A percentile compares a stretch with the other conserved stretches of the same genome.
phyloP scores from a whole-genome alignment of 2,797 vertebrate genomes.

The Sebastes ruberrimus region DNA sequence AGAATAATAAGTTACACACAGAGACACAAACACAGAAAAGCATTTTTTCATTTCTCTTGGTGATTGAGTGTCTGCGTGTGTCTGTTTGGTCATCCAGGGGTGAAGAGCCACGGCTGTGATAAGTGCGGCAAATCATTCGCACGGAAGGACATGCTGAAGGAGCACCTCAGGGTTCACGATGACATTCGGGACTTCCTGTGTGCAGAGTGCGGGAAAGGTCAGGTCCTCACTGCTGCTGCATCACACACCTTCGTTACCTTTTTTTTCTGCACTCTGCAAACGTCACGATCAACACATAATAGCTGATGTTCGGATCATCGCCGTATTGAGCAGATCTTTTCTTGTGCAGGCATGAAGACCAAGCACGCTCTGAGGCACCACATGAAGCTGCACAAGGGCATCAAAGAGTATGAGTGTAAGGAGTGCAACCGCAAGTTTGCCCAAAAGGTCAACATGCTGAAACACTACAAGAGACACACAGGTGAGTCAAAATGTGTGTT shows the following conservation, averaged over 20 bases:
- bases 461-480: slow-evolving; percentile 97
- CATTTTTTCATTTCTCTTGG: neutral
- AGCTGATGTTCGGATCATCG: neutral
- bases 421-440: slow-evolving; percentile 97
- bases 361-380: slow-evolving; percentile 98
- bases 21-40: neutral
- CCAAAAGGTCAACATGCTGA: slow-evolving; percentile 99
- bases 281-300: accelerated
- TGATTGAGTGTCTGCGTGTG: neutral
- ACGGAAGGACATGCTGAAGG: slow-evolving; percentile 99
- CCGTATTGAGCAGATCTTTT: neutral
- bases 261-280: neutral
- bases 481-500: slow-evolving; percentile 77
- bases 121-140: slow-evolving; percentile 97
- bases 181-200: slow-evolving; percentile 98
- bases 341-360: slow-evolving; percentile 95
- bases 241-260: neutral
- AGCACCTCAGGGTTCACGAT: slow-evolving; percentile 97
- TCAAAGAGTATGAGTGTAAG: slow-evolving; percentile 97
- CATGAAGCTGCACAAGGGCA: slow-evolving; percentile 99
- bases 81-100: slow-evolving; percentile 79
- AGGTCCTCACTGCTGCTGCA: neutral
- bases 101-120: slow-evolving; percentile 97
- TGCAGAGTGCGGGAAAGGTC: slow-evolving; percentile 98
- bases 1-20: neutral